Percentiles rank a stretch among this genome's conserved stretches.
Evolutionary conservation across 2,888 invertebrate genomes (phyloP).

Genomic region (Eurytoma californica): DNA sequence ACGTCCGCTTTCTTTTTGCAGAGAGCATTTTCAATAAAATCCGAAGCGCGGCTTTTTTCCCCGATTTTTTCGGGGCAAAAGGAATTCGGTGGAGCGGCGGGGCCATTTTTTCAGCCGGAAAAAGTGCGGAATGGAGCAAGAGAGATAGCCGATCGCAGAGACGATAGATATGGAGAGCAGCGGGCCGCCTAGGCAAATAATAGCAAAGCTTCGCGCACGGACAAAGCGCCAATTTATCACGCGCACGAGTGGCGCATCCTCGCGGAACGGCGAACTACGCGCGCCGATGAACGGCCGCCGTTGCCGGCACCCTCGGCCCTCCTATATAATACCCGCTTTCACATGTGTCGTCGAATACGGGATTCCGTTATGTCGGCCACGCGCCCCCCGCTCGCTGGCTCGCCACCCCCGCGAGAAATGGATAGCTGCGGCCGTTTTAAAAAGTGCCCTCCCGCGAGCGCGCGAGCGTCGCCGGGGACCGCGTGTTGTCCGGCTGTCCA

Average conservation of each 20-base stretch:
- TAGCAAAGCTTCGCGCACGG: slow-evolving; percentile 45
- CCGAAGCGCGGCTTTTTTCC: too few relatives aligned
- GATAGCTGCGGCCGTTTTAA: slow-evolving; percentile 48
- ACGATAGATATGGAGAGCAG: background rate
- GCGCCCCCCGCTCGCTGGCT: slow-evolving; percentile 7
- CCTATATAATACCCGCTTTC: slow-evolving; percentile 31
- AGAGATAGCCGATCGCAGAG: background rate
- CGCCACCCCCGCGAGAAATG: slow-evolving; percentile 30
- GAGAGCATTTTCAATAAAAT: too few relatives aligned
- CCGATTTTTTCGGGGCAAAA: too few relatives aligned
- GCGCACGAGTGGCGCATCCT: slow-evolving; percentile 44
- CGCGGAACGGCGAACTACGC: slow-evolving; percentile 33
- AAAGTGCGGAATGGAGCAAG: slow-evolving; percentile 9
- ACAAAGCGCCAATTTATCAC: slow-evolving; percentile 57
- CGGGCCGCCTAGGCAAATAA: slow-evolving; percentile 52
- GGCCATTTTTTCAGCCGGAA: slow-evolving; percentile 19
- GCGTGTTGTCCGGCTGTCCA: background rate
- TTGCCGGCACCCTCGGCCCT: background rate
- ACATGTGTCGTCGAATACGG: slow-evolving; percentile 42
- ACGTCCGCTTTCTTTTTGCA: too few relatives aligned
- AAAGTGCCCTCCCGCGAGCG: slow-evolving; percentile 12
- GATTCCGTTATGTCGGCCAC: slow-evolving; percentile 38
- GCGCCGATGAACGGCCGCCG: slow-evolving; percentile 21
- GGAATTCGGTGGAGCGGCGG: background rate
- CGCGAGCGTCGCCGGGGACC: slow-evolving; percentile 4